These are phyloP conservation scores for Gasterosteus aculeatus DNA, from an alignment of 2,113 vertebrate genomes.

Conservation along the genomic window DNA sequence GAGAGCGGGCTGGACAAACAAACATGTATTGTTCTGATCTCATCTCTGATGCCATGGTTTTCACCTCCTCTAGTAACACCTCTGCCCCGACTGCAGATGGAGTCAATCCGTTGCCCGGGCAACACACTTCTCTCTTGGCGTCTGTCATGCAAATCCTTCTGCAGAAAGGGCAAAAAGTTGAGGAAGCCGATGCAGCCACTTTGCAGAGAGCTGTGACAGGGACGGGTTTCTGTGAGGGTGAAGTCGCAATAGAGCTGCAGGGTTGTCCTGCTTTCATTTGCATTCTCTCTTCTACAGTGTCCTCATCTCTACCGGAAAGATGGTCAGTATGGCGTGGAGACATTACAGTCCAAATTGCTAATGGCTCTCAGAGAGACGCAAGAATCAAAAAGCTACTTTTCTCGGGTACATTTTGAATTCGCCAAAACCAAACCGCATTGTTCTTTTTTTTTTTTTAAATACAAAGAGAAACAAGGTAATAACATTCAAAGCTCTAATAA, in stretches of 20 bases:
- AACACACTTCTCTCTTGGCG: constrained; percentile 76
- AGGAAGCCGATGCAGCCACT: constrained; percentile 70
- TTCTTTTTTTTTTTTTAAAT: constrained; percentile 26
- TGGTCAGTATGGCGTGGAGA: constrained; percentile 27
- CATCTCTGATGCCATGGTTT: constrained; percentile 72
- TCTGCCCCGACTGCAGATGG: constrained; percentile 77
- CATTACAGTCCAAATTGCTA: constrained; percentile 23
- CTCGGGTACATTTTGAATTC: constrained; percentile 9
- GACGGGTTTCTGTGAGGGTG: constrained; percentile 57
- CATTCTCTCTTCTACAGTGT: constrained; percentile 45
- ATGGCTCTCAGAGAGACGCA: constrained; percentile 21
- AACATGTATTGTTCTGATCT: constrained; percentile 61
- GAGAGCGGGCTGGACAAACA: constrained; percentile 16
- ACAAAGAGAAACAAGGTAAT: constrained; percentile 41
- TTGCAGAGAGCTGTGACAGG: constrained; percentile 61
- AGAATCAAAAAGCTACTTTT: constrained; percentile 16
- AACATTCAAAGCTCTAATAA: constrained; percentile 66
- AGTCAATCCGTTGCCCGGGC: constrained; percentile 79
- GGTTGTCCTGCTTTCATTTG: constrained; percentile 42
- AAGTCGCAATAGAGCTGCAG: constrained; percentile 55
- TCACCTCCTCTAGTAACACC: constrained; percentile 74
- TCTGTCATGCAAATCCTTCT: constrained; percentile 78
- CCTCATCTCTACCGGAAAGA: constrained; percentile 45
- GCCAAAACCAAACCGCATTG: constrained; percentile 29
- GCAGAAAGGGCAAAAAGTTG: constrained; percentile 76